Conservation (phyloP, 2,888 invertebrate species). For the Parnassius apollo region DNA sequence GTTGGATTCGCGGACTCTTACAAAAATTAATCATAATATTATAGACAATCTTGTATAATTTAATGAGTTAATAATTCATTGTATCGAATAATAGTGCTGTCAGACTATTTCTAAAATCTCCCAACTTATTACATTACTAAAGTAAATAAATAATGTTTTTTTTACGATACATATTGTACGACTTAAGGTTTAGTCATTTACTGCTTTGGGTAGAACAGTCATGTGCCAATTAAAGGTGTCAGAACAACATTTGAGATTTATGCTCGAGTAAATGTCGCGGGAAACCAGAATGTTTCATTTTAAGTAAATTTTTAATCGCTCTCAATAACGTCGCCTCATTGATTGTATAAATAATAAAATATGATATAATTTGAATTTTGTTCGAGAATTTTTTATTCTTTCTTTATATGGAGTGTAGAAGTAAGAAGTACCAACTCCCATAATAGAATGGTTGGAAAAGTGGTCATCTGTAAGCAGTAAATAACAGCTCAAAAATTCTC, state of each 20-base stretch:
- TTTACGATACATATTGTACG: constrained; percentile 4
- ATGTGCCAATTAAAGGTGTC: constrained; percentile 26
- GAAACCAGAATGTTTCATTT: constrained; percentile 19
- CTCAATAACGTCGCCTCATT: constrained; percentile 38
- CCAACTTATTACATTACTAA: constrained; percentile 10
- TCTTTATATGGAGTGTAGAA: constrained; percentile 29
- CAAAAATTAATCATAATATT: constrained; percentile 5
- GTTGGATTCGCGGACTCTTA: constrained; percentile 16
- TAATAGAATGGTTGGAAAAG: too few relatives aligned
- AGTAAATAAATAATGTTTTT: not conserved
- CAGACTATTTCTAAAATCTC: constrained; percentile 15
- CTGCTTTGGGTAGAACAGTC: constrained; percentile 10
- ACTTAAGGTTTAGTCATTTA: constrained; percentile 4
- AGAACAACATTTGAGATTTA: constrained; percentile 22
- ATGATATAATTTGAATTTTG: constrained; percentile 36
- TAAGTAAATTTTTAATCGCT: constrained; percentile 41
- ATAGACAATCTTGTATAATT: constrained; percentile 22
- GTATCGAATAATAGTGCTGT: constrained; percentile 23
- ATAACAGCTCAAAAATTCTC: too few relatives aligned
- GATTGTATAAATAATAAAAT: constrained; percentile 42
- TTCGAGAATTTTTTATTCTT: constrained; percentile 43
- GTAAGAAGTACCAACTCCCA: too few relatives aligned
- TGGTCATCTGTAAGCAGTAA: too few relatives aligned
- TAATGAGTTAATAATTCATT: constrained; percentile 14
- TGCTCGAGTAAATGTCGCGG: constrained; percentile 14